Conservation (phyloP, 2,888 invertebrate species). For the Drosophila buzzatii region DNA sequence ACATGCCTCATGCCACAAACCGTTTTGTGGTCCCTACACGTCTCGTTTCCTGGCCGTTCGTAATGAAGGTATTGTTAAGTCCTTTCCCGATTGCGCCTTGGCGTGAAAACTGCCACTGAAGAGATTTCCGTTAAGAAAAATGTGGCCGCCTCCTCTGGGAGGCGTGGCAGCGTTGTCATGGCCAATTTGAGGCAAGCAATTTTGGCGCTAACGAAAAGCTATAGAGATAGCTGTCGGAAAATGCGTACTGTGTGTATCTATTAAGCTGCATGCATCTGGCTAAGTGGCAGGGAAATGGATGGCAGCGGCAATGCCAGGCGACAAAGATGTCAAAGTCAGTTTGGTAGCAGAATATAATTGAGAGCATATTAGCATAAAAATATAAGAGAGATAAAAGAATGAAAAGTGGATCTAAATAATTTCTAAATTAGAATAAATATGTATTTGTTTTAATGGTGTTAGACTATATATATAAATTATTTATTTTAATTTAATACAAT, state of each 20-base stretch:
- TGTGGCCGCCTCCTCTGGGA: slow-evolving; percentile 16
- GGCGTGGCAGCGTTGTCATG: slow-evolving; percentile 37
- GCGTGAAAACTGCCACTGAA: slow-evolving; percentile 68
- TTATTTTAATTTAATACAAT: not conserved
- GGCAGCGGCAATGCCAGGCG: slow-evolving; percentile 24
- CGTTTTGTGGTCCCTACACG: slow-evolving; percentile 55
- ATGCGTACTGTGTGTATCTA: slow-evolving; percentile 33
- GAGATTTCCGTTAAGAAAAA: slow-evolving; percentile 65
- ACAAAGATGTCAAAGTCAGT: slow-evolving; percentile 34
- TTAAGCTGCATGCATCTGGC: slow-evolving; percentile 43
- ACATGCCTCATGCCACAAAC: slow-evolving; percentile 23
- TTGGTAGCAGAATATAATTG: not conserved
- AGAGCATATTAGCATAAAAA: not conserved
- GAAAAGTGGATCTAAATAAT: not conserved
- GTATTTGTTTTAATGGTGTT: not conserved
- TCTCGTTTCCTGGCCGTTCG: slow-evolving; percentile 51
- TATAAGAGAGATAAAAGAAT: not conserved
- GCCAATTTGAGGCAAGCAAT: slow-evolving; percentile 64
- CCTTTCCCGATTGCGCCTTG: slow-evolving; percentile 37
- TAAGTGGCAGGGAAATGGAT: slow-evolving; percentile 35
- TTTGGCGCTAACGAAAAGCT: slow-evolving; percentile 48
- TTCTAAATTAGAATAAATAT: not conserved
- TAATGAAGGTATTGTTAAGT: slow-evolving; percentile 71
- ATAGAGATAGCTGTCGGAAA: slow-evolving; percentile 54
- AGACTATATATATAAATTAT: not conserved